phyloP scores from a whole-genome alignment of 1,140 invertebrate genomes.

The Cephus cinctus region DNA sequence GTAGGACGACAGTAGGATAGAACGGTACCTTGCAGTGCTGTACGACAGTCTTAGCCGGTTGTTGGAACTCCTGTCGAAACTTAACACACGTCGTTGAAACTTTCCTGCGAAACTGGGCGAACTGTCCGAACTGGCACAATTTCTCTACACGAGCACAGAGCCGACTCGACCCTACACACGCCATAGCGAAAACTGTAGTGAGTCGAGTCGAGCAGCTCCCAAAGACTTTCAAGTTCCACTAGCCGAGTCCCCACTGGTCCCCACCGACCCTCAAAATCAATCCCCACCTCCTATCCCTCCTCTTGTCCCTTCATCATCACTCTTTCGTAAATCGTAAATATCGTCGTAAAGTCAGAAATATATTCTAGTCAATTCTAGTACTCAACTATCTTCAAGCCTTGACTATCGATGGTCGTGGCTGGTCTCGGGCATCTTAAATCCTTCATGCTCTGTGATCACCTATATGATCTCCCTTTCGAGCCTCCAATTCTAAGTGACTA shows the following conservation, averaged over 20 bases:
- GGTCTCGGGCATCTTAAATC: too few relatives aligned
- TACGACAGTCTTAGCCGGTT: conserved; percentile 36
- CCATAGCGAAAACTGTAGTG: conserved; percentile 72
- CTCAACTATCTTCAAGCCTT: too few relatives aligned
- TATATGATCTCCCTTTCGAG: too few relatives aligned
- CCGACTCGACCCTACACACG: conserved; percentile 75
- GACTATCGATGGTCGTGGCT: too few relatives aligned
- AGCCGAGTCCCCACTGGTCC: conserved; percentile 15
- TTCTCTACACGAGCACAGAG: conserved; percentile 75
- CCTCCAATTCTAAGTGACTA: too few relatives aligned
- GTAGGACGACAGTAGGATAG: too few relatives aligned
- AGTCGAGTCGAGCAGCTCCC: conserved; percentile 29
- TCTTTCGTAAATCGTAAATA: too few relatives aligned
- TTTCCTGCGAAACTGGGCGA: conserved; percentile 60
- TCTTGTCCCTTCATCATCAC: too few relatives aligned
- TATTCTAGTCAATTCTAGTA: too few relatives aligned
- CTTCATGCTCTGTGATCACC: too few relatives aligned
- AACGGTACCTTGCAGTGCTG: conserved; percentile 40
- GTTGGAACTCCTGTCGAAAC: conserved; percentile 59
- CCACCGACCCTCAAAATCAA: conserved; percentile 22
- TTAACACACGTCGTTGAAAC: conserved; percentile 62
- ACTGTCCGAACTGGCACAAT: conserved; percentile 72
- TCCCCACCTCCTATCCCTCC: conserved; percentile 8
- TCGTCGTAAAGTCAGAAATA: too few relatives aligned
- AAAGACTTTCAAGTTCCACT: conserved; percentile 39